phyloP scores from a whole-genome alignment of 2,797 vertebrate genomes.

The Platalea minor region DNA sequence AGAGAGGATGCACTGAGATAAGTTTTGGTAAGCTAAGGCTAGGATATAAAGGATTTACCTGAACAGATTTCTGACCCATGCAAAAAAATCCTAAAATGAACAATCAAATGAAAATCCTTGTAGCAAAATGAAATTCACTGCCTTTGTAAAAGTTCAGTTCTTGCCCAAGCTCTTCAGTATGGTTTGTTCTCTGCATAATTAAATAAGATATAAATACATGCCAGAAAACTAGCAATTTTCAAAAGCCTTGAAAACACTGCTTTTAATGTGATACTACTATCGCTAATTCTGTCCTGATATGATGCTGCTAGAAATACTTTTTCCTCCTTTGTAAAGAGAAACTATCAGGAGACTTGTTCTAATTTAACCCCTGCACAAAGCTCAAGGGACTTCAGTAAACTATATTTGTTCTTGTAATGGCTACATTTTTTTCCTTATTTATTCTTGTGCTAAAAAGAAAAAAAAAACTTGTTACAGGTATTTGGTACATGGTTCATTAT shows the following conservation, averaged over 20 bases:
- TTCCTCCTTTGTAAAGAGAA: neutral
- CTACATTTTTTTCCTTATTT: neutral
- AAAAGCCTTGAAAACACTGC: neutral
- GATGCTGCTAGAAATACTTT: neutral
- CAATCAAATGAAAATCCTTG: neutral
- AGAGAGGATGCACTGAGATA: neutral
- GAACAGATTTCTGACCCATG: neutral
- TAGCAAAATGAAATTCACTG: neutral
- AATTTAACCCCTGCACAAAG: neutral
- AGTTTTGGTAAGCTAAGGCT: neutral
- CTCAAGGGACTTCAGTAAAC: neutral
- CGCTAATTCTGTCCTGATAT: neutral
- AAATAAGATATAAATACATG: neutral
- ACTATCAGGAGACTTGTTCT: neutral
- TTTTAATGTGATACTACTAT: neutral
- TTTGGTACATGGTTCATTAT: neutral
- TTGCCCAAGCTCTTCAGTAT: neutral
- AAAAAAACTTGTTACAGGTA: neutral
- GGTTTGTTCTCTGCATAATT: neutral
- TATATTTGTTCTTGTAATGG: neutral
- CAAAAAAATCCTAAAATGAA: neutral
- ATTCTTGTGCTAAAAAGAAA: neutral
- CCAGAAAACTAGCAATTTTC: neutral
- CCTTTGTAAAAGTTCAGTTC: neutral
- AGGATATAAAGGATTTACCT: neutral